A percentile compares a stretch with the other conserved stretches of the same genome.
Evolutionary conservation across 35 echinoderm and acorn worm species (phyloP).

Genomic region (Diadema setosum): DNA sequence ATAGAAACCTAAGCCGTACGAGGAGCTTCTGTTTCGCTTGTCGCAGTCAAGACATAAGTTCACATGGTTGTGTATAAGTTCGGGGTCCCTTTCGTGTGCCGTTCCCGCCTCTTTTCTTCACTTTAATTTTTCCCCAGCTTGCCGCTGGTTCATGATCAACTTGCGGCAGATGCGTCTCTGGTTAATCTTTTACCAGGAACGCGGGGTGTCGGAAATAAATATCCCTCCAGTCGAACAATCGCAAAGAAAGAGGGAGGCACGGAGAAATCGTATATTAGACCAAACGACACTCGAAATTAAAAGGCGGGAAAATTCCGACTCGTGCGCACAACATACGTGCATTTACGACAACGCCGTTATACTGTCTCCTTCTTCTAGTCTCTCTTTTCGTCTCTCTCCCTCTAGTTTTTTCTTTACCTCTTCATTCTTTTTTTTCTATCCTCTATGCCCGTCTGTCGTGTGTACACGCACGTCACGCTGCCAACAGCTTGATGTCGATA

Average conservation of each 20-base stretch:
- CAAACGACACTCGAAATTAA: constrained; percentile 11
- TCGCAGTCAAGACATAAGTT: neutral
- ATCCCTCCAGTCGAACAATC: neutral
- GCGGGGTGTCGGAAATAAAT: constrained; percentile 13
- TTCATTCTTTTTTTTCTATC: too few species aligned
- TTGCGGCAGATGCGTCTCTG: neutral
- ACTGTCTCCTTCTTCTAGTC: too few species aligned
- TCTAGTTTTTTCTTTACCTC: too few species aligned
- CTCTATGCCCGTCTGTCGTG: neutral
- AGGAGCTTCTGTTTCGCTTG: neutral
- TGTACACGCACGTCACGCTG: neutral
- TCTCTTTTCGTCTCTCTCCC: too few species aligned
- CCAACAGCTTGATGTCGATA: neutral
- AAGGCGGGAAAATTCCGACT: neutral
- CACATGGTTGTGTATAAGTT: neutral
- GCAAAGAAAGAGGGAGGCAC: neutral
- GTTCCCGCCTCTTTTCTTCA: too few species aligned
- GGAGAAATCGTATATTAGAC: neutral
- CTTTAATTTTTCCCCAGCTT: too few species aligned
- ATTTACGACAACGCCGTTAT: neutral
- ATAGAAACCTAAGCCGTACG: neutral
- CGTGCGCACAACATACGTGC: neutral
- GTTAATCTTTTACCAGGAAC: constrained; percentile 5
- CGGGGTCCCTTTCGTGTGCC: too few species aligned
- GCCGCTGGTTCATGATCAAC: constrained; percentile 5